A percentile compares a stretch with the other conserved stretches of the same genome.
These are phyloP conservation scores for Cyphomyrus plagiostoma DNA, from an alignment of 2,113 vertebrate genomes.

Conservation along the genomic window DNA sequence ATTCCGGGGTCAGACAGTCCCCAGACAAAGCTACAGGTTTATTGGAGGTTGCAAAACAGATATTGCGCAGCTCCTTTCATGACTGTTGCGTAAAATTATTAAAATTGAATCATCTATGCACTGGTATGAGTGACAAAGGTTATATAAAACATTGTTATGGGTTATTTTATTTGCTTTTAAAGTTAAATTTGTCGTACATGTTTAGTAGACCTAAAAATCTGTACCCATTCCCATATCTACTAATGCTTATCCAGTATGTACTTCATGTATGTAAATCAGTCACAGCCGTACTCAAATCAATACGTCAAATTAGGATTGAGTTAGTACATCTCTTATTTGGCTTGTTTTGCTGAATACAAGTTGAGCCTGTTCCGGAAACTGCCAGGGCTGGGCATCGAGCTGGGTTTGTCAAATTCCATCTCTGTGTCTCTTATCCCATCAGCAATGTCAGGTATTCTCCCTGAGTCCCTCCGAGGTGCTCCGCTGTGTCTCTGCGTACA, in stretches of 20 bases:
- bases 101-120: background rate
- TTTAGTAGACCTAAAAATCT: background rate
- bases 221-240: background rate
- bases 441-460: background rate
- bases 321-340: background rate
- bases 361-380: background rate
- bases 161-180: background rate
- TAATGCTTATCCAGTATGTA: background rate
- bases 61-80: background rate
- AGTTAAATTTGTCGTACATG: background rate
- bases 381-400: background rate
- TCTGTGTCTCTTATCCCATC: background rate
- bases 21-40: background rate
- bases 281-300: background rate
- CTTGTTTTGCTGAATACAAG: background rate
- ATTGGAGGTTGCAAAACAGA: background rate
- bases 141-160: background rate
- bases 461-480: background rate
- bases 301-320: background rate
- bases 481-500: background rate
- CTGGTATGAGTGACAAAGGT: background rate
- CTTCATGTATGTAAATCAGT: background rate
- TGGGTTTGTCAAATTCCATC: constrained; percentile 1
- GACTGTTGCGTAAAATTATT: background rate
- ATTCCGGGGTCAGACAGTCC: background rate